Percentiles rank a stretch among this genome's conserved stretches.
Conservation (phyloP, 2,797 vertebrate species). For the Acrossocheilus wenchowensis region DNA sequence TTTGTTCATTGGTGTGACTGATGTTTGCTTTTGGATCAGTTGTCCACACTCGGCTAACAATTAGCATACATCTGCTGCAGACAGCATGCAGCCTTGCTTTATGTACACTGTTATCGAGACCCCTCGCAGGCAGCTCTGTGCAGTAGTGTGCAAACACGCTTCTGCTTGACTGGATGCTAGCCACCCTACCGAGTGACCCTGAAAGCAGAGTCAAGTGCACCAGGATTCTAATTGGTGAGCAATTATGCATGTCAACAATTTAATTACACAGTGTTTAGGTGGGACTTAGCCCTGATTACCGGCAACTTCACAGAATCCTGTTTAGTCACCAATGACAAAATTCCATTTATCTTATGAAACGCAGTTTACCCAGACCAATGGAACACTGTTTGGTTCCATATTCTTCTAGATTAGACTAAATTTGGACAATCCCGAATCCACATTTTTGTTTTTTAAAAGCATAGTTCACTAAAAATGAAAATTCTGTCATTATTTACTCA, state of each 20-base stretch:
- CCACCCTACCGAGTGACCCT: slow-evolving; percentile 42
- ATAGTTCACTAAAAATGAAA: neutral
- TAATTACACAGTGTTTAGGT: slow-evolving; percentile 46
- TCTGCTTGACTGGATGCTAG: slow-evolving; percentile 53
- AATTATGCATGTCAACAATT: slow-evolving; percentile 57
- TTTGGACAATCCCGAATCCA: neutral
- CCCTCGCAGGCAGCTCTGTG: slow-evolving; percentile 64
- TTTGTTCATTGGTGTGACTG: slow-evolving; percentile 41
- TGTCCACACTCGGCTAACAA: slow-evolving; percentile 62
- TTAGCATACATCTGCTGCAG: slow-evolving; percentile 72
- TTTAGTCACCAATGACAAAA: slow-evolving; percentile 5
- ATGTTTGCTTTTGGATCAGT: slow-evolving; percentile 58
- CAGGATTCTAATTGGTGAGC: slow-evolving; percentile 49
- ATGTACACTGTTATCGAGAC: slow-evolving; percentile 67
- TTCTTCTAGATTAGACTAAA: slow-evolving; percentile 12
- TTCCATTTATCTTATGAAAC: neutral
- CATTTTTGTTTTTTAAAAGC: neutral
- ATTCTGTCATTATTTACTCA: neutral
- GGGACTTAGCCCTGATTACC: slow-evolving; percentile 38
- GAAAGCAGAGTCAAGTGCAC: slow-evolving; percentile 53
- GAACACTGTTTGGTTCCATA: neutral
- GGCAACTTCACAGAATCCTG: slow-evolving; percentile 14
- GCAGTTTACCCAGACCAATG: neutral
- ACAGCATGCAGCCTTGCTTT: slow-evolving; percentile 63
- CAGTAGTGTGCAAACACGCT: slow-evolving; percentile 69